These are phyloP conservation scores for Steatornis caripensis DNA, from an alignment of 2,113 vertebrate species.

Conservation along the genomic window DNA sequence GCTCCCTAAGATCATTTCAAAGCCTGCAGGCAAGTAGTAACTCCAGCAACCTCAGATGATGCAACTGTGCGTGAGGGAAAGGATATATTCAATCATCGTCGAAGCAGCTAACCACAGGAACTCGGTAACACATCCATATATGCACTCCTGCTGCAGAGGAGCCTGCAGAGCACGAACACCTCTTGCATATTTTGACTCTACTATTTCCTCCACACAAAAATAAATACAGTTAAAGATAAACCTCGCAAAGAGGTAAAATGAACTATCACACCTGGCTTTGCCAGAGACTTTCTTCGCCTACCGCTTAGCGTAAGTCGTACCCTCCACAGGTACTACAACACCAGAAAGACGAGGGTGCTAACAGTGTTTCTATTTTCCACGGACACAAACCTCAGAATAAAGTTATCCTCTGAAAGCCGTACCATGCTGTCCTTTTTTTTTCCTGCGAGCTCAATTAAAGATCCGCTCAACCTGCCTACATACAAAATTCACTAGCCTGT, in stretches of 20 bases:
- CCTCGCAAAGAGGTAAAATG: neutral
- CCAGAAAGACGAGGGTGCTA: neutral
- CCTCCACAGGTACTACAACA: neutral
- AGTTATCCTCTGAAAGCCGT: neutral
- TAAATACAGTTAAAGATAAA: neutral
- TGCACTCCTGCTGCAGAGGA: neutral
- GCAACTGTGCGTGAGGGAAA: neutral
- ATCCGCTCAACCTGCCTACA: conserved; percentile 10
- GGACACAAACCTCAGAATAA: neutral
- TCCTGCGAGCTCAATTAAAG: conserved; percentile 41
- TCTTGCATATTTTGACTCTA: neutral
- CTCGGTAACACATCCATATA: neutral
- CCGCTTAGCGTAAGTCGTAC: neutral
- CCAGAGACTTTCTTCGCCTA: neutral
- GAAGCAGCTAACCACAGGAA: neutral
- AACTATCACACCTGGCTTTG: neutral
- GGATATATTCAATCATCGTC: neutral
- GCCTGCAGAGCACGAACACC: neutral
- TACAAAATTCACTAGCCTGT: conserved; percentile 44
- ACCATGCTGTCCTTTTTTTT: neutral
- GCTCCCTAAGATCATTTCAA: neutral
- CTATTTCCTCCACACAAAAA: neutral
- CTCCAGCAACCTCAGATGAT: neutral
- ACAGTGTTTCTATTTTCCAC: neutral
- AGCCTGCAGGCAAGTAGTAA: neutral